Evolutionary conservation across 2,797 vertebrate genomes (phyloP).

Genomic region (Poecilia gillii): DNA sequence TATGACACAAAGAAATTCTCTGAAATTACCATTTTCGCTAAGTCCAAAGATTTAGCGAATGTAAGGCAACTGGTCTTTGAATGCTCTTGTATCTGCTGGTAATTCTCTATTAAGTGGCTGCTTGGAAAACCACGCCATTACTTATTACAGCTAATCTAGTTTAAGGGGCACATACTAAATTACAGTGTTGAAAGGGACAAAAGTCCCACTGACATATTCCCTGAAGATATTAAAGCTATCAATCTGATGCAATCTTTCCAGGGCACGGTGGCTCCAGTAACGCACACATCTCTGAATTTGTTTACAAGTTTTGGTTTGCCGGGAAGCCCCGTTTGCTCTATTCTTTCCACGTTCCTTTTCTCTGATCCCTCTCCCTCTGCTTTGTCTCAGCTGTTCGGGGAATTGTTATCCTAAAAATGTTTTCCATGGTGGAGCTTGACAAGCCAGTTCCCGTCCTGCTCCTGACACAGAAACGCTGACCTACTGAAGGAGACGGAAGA

Average conservation of each 20-base stretch:
- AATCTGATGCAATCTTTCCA: constrained; percentile 19
- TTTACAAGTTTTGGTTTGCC: constrained; percentile 27
- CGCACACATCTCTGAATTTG: constrained; percentile 30
- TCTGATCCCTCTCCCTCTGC: constrained; percentile 34
- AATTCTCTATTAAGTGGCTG: constrained; percentile 12
- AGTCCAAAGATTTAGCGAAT: constrained; percentile 19
- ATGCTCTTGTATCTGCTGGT: constrained; percentile 20
- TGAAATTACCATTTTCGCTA: constrained; percentile 25
- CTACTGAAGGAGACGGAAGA: constrained; percentile 39
- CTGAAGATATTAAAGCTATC: constrained; percentile 20
- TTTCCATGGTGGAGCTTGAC: constrained; percentile 62
- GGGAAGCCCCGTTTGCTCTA: constrained; percentile 27
- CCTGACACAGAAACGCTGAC: constrained; percentile 62
- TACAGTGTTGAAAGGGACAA: constrained; percentile 46
- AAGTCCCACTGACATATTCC: constrained; percentile 42
- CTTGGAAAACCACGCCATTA: constrained; percentile 36
- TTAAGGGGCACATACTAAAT: constrained; percentile 36
- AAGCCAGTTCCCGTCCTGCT: constrained; percentile 58
- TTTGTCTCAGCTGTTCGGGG: constrained; percentile 60
- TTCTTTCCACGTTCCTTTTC: constrained; percentile 39
- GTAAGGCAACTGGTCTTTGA: constrained; percentile 30
- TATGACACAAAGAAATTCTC: constrained; percentile 16
- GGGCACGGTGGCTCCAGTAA: constrained; percentile 37
- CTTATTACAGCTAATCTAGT: constrained; percentile 50
- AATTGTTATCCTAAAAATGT: constrained; percentile 63